These are phyloP conservation scores for Anabas testudineus DNA, from an alignment of 2,797 vertebrate species.

Conservation along the genomic window DNA sequence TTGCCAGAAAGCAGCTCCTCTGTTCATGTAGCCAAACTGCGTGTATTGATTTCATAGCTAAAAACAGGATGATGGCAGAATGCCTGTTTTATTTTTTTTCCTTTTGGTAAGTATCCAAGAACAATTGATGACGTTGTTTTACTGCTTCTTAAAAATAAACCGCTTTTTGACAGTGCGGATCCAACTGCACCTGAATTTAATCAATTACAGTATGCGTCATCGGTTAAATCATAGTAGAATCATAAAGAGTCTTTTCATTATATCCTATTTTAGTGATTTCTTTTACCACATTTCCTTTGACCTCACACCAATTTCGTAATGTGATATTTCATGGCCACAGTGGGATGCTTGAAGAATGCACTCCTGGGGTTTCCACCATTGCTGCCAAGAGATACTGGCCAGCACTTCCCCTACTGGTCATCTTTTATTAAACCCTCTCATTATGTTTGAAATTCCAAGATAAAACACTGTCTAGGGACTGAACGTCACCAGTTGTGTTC, in stretches of 20 bases:
- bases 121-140: conserved; percentile 54
- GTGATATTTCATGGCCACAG: conserved; percentile 40
- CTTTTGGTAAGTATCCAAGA: conserved; percentile 67
- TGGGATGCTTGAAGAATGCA: conserved; percentile 36
- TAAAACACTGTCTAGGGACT: conserved; percentile 52
- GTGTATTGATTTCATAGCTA: conserved; percentile 71
- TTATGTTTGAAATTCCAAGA: conserved; percentile 54
- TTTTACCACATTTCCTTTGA: conserved; percentile 9
- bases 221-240: conserved; percentile 16
- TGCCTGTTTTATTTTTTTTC: conserved; percentile 51
- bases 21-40: conserved; percentile 54
- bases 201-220: neutral
- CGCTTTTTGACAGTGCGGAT: conserved; percentile 24
- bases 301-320: conserved; percentile 26
- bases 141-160: conserved; percentile 29
- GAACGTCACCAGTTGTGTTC: conserved; percentile 10
- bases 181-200: conserved; percentile 26
- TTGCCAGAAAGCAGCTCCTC: conserved; percentile 57
- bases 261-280: conserved; percentile 35
- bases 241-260: conserved; percentile 27
- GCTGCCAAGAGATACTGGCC: conserved; percentile 35
- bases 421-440: conserved; percentile 64
- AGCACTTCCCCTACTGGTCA: conserved; percentile 24
- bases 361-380: conserved; percentile 39
- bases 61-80: conserved; percentile 61